Conservation (phyloP, 2,888 invertebrate species). For the Machimus atricapillus region DNA sequence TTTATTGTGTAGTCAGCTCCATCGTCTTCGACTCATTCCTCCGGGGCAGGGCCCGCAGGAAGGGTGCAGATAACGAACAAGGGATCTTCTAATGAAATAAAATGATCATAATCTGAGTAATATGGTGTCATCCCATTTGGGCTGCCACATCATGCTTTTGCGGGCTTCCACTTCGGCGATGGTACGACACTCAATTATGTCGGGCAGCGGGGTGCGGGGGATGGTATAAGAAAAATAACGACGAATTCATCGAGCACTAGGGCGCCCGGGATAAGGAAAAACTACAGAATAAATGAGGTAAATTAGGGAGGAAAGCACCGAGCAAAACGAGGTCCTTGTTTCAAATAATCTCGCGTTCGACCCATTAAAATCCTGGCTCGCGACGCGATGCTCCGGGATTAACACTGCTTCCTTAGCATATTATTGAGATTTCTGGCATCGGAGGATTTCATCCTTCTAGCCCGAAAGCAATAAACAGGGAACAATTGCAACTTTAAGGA, state of each 20-base stretch:
- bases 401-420: slow-evolving; percentile 12
- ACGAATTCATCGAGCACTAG: neutral
- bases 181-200: slow-evolving; percentile 4
- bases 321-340: neutral
- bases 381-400: neutral
- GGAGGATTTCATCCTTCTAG: neutral
- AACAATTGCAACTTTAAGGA: neutral
- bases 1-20: slow-evolving; percentile 36
- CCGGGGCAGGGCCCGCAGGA: neutral
- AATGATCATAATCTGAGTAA: slow-evolving; percentile 46
- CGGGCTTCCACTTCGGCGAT: slow-evolving; percentile 3
- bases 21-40: slow-evolving; percentile 1
- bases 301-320: slow-evolving; percentile 11
- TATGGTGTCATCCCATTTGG: slow-evolving; percentile 42
- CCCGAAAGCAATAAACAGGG: neutral
- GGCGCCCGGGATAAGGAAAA: neutral
- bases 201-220: neutral
- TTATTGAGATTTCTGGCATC: slow-evolving; percentile 4
- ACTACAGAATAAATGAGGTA: slow-evolving; percentile 10
- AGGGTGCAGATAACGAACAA: slow-evolving; percentile 27
- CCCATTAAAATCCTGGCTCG: neutral
- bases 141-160: slow-evolving; percentile 17
- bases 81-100: slow-evolving; percentile 46
- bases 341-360: slow-evolving; percentile 17
- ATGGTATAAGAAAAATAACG: neutral